These are phyloP conservation scores for Argentina silus DNA, from an alignment of 2,797 vertebrate species.

Conservation along the genomic window DNA sequence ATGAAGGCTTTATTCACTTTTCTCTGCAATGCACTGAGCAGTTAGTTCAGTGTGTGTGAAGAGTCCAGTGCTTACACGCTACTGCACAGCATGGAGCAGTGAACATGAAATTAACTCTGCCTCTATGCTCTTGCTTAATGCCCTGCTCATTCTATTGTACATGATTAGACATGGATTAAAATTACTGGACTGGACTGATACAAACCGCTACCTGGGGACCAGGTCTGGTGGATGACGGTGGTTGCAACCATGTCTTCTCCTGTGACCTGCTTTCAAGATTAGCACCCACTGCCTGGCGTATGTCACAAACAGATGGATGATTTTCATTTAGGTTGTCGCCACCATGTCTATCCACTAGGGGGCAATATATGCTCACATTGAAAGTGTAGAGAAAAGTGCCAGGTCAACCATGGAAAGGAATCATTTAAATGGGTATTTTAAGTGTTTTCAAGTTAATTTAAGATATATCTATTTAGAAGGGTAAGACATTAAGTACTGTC, in stretches of 20 bases:
- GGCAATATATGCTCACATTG: slow-evolving; percentile 40
- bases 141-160: not conserved
- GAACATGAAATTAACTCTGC: not conserved
- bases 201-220: not conserved
- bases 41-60: slow-evolving; percentile 6
- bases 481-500: too few species aligned
- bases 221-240: not conserved
- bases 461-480: not conserved
- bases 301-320: not conserved
- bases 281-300: not conserved
- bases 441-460: not conserved
- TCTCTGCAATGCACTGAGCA: not conserved
- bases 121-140: not conserved
- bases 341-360: slow-evolving; percentile 51
- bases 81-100: slow-evolving; percentile 11
- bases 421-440: not conserved
- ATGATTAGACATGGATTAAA: not conserved
- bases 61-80: not conserved
- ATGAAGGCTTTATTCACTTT: not conserved
- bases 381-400: not conserved
- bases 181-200: not conserved
- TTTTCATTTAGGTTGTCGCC: not conserved
- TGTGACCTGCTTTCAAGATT: slow-evolving; percentile 7
- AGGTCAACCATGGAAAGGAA: not conserved
- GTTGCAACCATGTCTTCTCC: not conserved